Evolutionary conservation across 2,113 vertebrate species (phyloP).

Genomic region (Cyphomyrus plagiostoma): DNA sequence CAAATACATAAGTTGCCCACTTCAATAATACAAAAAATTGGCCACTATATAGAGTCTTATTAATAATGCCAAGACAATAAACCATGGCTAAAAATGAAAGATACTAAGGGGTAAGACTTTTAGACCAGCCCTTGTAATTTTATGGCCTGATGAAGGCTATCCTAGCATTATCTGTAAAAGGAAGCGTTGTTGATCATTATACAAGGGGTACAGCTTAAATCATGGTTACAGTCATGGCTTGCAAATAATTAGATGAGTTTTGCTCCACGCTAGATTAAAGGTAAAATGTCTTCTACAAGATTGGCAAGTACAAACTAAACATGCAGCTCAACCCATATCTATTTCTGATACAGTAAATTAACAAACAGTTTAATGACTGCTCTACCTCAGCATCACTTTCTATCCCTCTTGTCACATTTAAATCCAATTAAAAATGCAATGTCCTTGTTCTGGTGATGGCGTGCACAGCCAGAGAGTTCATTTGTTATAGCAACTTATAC

Average conservation of each 20-base stretch:
- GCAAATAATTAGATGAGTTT: not conserved
- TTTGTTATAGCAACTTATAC: not conserved
- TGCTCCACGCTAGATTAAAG: not conserved
- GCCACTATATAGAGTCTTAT: not conserved
- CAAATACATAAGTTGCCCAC: not conserved
- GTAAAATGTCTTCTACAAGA: not conserved
- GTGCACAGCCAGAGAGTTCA: not conserved
- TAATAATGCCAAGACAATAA: not conserved
- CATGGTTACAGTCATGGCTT: not conserved
- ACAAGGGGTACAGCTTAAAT: not conserved
- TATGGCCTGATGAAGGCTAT: not conserved
- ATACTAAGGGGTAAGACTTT: not conserved
- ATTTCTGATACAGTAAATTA: not conserved
- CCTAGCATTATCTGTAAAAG: not conserved
- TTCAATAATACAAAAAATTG: not conserved
- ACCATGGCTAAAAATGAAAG: not conserved
- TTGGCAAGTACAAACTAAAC: not conserved
- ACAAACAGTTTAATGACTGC: slow-evolving; percentile 2
- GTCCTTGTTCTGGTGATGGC: not conserved
- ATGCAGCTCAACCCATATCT: not conserved
- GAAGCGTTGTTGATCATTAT: not conserved
- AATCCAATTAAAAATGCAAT: not conserved
- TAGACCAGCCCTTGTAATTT: not conserved
- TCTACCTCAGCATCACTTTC: not conserved
- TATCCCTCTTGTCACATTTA: not conserved